phyloP scores from a whole-genome alignment of 30 jellyfish, hydroid and myxozoan genomes.

The Calvadosia cruxmelitensis region DNA sequence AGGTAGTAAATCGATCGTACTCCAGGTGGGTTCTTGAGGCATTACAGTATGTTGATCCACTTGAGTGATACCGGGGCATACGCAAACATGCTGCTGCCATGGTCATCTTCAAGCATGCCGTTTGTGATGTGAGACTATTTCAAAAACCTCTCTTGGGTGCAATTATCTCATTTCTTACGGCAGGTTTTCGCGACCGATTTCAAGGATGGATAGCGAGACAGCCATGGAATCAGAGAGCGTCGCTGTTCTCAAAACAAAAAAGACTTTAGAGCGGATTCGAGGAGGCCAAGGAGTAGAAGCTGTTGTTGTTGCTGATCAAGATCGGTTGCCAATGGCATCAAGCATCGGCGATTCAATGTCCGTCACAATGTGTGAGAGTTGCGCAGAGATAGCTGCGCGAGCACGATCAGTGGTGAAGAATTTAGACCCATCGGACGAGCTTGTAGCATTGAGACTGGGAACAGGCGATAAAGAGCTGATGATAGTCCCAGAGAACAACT shows the following conservation, averaged over 20 bases:
- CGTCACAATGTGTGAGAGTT: neutral
- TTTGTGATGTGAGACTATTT: no score
- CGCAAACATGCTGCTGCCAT: no score
- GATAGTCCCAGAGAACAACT: slow-evolving; percentile 56
- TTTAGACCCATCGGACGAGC: slow-evolving; percentile 68
- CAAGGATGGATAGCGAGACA: neutral
- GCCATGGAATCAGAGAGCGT: neutral
- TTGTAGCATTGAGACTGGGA: slow-evolving; percentile 35
- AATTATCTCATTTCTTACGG: no score
- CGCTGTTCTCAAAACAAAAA: neutral
- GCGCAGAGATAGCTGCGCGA: neutral
- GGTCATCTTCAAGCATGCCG: no score
- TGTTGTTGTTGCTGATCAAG: neutral
- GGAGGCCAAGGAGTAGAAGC: neutral
- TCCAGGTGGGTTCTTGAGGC: no score
- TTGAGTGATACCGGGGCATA: no score
- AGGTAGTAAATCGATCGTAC: no score
- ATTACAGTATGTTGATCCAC: no score
- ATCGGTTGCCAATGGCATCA: neutral
- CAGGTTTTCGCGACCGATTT: no score
- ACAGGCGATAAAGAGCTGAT: slow-evolving; percentile 42
- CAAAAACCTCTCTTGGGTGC: no score
- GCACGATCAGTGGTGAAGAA: slow-evolving; percentile 47
- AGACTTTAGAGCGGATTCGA: neutral
- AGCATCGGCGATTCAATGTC: neutral